A percentile compares a stretch with the other conserved stretches of the same genome.
These are phyloP conservation scores for Drosophila algonquin DNA, from an alignment of 2,888 invertebrate genomes.

Conservation along the genomic window DNA sequence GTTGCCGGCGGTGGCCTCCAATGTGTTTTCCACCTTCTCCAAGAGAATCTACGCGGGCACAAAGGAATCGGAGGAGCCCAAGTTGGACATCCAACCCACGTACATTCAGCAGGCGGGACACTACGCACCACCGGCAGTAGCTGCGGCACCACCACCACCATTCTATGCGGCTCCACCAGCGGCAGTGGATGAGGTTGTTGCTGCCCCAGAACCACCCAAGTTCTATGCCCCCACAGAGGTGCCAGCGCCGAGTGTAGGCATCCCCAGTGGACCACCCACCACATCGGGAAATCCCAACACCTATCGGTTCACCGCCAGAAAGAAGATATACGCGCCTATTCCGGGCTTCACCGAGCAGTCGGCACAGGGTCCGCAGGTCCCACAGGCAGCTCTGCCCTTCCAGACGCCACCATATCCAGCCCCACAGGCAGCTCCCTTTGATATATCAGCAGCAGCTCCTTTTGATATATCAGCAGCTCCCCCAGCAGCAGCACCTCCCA, in stretches of 20 bases:
- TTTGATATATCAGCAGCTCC: constrained; percentile 24
- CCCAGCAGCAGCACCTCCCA: constrained; percentile 9
- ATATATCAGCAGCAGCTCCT: constrained; percentile 18
- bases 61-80: constrained; percentile 64
- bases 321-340: constrained; percentile 90
- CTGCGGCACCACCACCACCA: constrained; percentile 48
- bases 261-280: constrained; percentile 37
- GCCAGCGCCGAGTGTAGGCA: constrained; percentile 45
- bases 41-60: constrained; percentile 81
- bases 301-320: constrained; percentile 88
- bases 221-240: constrained; percentile 82
- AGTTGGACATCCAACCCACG: constrained; percentile 79
- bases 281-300: constrained; percentile 82
- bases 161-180: constrained; percentile 67
- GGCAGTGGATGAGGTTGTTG: constrained; percentile 26
- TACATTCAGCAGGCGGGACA: constrained; percentile 66
- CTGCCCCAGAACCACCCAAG: constrained; percentile 77
- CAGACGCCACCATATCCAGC: constrained; percentile 66
- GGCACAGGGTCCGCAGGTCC: constrained; percentile 8
- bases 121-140: constrained; percentile 17
- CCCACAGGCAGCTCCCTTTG: constrained; percentile 32
- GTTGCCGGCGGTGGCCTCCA: constrained; percentile 86
- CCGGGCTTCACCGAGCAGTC: constrained; percentile 86
- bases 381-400: constrained; percentile 29
- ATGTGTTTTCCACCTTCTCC: constrained; percentile 86